These are phyloP conservation scores for Sicus ferrugineus DNA, from an alignment of 2,888 invertebrate genomes.

Conservation along the genomic window DNA sequence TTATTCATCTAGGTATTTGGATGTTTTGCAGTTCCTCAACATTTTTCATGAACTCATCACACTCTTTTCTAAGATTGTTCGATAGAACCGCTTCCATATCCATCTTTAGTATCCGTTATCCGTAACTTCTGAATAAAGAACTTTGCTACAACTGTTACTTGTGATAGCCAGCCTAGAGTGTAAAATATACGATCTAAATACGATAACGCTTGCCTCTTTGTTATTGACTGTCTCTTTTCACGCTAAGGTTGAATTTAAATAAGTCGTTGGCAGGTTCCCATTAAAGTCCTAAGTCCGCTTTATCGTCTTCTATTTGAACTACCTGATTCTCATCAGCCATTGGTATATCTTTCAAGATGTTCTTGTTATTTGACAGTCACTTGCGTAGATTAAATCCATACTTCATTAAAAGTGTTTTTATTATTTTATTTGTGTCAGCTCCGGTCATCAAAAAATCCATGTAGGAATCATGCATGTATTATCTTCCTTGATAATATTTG, in stretches of 20 bases:
- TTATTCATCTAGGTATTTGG: neutral
- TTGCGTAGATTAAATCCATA: constrained; percentile 39
- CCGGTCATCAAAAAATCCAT: constrained; percentile 40
- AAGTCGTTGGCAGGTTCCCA: no score
- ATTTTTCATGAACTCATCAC: no score
- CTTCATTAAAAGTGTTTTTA: constrained; percentile 17
- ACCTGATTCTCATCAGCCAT: no score
- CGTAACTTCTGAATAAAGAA: no score
- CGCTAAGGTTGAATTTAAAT: neutral
- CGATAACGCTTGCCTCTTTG: neutral
- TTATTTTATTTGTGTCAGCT: constrained; percentile 31
- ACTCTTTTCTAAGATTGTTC: no score
- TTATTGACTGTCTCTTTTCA: neutral
- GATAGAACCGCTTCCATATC: neutral
- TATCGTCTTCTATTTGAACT: no score
- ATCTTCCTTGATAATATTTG: constrained; percentile 40
- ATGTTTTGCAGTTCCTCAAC: neutral
- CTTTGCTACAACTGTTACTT: no score
- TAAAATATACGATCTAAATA: neutral
- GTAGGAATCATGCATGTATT: no score
- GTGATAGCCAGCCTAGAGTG: no score
- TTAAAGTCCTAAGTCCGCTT: neutral
- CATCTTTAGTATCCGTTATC: no score
- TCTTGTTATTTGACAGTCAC: constrained; percentile 36
- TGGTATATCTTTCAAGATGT: constrained; percentile 29